phyloP scores from a whole-genome alignment of 1,140 invertebrate species.

The Caerostris extrusa region DNA sequence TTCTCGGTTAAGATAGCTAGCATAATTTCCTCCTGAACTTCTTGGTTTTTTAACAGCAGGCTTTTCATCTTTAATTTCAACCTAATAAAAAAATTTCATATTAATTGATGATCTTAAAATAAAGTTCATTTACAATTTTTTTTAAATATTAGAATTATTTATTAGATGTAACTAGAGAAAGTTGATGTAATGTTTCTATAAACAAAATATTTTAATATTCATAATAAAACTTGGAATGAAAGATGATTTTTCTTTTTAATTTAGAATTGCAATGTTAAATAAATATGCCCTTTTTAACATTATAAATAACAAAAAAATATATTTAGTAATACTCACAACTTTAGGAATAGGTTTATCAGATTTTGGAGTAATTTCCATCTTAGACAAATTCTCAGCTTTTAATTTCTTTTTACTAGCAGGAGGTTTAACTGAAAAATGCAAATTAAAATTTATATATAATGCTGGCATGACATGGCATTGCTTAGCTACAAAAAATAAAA shows the following conservation, averaged over 20 bases:
- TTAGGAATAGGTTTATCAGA: slow-evolving; percentile 4
- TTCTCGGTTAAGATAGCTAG: slow-evolving; percentile 86
- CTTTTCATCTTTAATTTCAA: slow-evolving; percentile 57
- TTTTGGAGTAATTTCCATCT: slow-evolving; percentile 65
- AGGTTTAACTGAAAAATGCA: background rate
- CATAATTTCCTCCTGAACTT: slow-evolving; percentile 57
- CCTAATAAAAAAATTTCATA: background rate
- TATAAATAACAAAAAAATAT: too few species aligned
- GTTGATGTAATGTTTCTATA: too few species aligned
- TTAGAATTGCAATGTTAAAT: too few species aligned
- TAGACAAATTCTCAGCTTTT: background rate
- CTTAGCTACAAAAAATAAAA: background rate
- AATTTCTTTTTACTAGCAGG: slow-evolving; percentile 14
- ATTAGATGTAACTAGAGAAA: too few species aligned
- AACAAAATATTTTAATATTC: too few species aligned
- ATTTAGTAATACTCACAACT: background rate
- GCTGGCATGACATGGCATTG: too few species aligned
- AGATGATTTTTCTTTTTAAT: too few species aligned
- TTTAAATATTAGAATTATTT: too few species aligned
- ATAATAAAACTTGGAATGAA: too few species aligned
- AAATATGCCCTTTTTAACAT: too few species aligned
- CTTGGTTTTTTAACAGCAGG: slow-evolving; percentile 57
- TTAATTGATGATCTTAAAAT: background rate
- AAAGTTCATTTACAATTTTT: background rate
- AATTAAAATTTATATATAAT: background rate